Conservation (phyloP, 2,113 vertebrate genomes). For the Xenotilapia leptura region DNA sequence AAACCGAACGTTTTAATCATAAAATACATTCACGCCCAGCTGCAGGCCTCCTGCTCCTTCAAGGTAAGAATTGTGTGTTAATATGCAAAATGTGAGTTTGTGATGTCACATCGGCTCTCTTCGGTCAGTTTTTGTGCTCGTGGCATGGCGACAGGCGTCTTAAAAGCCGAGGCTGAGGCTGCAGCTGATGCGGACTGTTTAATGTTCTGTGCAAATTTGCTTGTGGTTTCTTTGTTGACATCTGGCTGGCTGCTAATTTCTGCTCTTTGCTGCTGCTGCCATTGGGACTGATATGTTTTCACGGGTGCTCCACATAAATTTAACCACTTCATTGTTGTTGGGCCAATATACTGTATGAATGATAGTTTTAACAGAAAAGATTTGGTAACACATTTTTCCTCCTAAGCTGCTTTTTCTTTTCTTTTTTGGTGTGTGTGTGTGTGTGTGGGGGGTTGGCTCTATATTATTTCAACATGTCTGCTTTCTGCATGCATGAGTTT, state of each 20-base stretch:
- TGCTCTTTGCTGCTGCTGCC: neutral
- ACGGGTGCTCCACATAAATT: neutral
- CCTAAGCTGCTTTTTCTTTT: neutral
- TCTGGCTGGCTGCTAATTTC: neutral
- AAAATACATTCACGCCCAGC: neutral
- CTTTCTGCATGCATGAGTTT: neutral
- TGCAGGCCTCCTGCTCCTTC: neutral
- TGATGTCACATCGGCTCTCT: neutral
- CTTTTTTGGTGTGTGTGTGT: neutral
- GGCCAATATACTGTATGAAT: neutral
- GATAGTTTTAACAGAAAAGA: neutral
- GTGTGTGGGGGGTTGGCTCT: neutral
- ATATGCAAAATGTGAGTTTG: neutral
- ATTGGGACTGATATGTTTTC: neutral
- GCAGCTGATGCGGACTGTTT: neutral
- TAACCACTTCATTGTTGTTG: neutral
- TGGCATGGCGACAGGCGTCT: neutral
- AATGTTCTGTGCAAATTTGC: neutral
- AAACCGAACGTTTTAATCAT: neutral
- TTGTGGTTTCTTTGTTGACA: neutral
- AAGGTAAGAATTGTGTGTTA: neutral
- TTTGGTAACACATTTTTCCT: neutral
- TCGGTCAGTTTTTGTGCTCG: neutral
- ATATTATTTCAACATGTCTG: neutral
- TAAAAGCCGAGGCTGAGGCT: neutral